Evolutionary conservation across 2,797 vertebrate genomes (phyloP), one percentile per base, ranked within the genome.

Genomic region (Cyprinella venusta): DNA sequence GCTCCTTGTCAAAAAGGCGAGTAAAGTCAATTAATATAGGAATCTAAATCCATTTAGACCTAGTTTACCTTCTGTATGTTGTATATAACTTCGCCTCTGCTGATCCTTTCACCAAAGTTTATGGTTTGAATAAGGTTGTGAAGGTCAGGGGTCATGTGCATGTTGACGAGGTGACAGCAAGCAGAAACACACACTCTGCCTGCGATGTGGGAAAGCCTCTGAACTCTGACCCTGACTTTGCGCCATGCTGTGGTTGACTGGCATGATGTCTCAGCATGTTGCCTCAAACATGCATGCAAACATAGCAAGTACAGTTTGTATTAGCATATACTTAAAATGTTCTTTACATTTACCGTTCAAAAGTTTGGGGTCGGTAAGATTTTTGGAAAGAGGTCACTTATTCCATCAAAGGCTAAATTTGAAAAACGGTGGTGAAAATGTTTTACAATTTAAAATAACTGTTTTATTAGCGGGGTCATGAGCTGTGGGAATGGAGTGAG

Each of bases 151-250:
- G n/a, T 80, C 72, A 76, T 8, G 40, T 38, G 52, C 54, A 83
- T 76, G 84, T 68, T 88, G 89, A 92, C 83, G 88, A 93, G 87
- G 88, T 92, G 92, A 93, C 88, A 81, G 88, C 88, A 89, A 93
- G 74, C 90, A 92, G 92, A 93, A 78, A 92, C 89, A 80, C 88
- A 76, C n/a, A 42, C 69, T 67, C 59, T 26, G 86, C 81, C 79
- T 80, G 90, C 89, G 88, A 90, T 91, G 92, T 93, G 93, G 92
- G 92, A 94, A 93, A 85, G 87, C 87, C 82, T 74, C 5, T 77
- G 88, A 92, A 92, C 93, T 90, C 84, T 84, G 91, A 91, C 88
- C 90, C 81, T 69, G 64, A 56, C 6, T 56, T 79, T n/a, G 80
- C 80, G 81, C 81, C 81, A 78, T 68, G 77, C 83, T 86, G 69